These are phyloP conservation scores for Vireo griseus DNA, from an alignment of 2,797 vertebrate genomes.

Conservation along the genomic window DNA sequence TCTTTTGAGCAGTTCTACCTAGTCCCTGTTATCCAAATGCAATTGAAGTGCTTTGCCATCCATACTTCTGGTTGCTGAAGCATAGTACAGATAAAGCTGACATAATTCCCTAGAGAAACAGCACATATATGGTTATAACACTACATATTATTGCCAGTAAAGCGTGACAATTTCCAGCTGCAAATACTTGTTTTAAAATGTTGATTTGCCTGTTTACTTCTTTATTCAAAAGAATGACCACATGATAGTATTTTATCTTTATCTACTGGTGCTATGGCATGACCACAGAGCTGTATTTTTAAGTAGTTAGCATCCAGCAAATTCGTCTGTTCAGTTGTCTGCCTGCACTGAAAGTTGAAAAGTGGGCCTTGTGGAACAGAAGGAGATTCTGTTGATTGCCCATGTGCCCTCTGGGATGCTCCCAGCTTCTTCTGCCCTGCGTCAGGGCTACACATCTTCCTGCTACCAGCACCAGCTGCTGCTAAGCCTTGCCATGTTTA, in stretches of 20 bases:
- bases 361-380: background rate
- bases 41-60: background rate
- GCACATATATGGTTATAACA: background rate
- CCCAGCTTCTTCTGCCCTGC: background rate
- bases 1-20: background rate
- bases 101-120: background rate
- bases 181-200: background rate
- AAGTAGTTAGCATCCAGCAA: background rate
- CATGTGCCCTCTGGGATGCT: background rate
- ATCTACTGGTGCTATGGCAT: background rate
- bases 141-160: background rate
- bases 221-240: background rate
- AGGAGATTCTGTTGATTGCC: background rate
- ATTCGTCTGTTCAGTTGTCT: background rate
- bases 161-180: background rate
- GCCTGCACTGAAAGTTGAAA: background rate
- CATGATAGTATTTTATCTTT: background rate
- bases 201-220: background rate
- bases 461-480: background rate
- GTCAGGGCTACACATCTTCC: background rate
- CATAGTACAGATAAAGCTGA: background rate
- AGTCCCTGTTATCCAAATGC: background rate
- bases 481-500: background rate
- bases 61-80: background rate
- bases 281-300: background rate